Percentiles rank a stretch among this genome's conserved stretches.
Evolutionary conservation across 2,113 vertebrate genomes (phyloP).

Genomic region (Coregonus clupeaformis): DNA sequence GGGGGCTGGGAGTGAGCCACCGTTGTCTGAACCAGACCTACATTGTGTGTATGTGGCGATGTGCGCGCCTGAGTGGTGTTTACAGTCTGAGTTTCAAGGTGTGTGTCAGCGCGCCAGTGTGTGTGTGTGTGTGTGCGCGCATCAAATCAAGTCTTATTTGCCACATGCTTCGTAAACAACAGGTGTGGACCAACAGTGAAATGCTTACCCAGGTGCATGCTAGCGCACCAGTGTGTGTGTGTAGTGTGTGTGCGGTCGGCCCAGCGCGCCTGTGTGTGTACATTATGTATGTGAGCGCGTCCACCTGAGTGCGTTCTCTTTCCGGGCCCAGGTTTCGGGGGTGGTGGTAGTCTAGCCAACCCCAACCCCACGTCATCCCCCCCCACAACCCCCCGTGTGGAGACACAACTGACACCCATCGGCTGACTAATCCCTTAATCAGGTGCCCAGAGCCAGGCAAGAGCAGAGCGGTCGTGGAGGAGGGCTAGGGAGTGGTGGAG

Average conservation of each 20-base stretch:
- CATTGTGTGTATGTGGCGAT: slow-evolving; percentile 11
- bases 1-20: slow-evolving; percentile 35
- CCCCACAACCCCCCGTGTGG: too few species aligned
- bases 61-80: not conserved
- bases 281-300: slow-evolving; percentile 19
- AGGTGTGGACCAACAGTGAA: too few species aligned
- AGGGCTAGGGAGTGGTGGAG: slow-evolving; percentile 35
- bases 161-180: too few species aligned
- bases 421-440: slow-evolving; percentile 75
- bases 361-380: slow-evolving; percentile 42
- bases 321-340: slow-evolving; percentile 61
- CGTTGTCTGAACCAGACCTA: slow-evolving; percentile 37
- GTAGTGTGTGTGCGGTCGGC: too few species aligned
- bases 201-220: too few species aligned
- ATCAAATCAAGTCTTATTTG: too few species aligned
- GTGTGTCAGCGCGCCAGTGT: too few species aligned
- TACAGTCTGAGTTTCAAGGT: not conserved
- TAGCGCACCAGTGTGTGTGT: slow-evolving; percentile 21
- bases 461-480: slow-evolving; percentile 33
- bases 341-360: too few species aligned
- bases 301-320: slow-evolving; percentile 9
- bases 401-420: slow-evolving; percentile 70
- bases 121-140: not conserved
- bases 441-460: slow-evolving; percentile 60
- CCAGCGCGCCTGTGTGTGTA: too few species aligned